Percentiles rank a stretch among this genome's conserved stretches.
Evolutionary conservation across 2,797 vertebrate species (phyloP).

Genomic region (Artibeus jamaicensis): DNA sequence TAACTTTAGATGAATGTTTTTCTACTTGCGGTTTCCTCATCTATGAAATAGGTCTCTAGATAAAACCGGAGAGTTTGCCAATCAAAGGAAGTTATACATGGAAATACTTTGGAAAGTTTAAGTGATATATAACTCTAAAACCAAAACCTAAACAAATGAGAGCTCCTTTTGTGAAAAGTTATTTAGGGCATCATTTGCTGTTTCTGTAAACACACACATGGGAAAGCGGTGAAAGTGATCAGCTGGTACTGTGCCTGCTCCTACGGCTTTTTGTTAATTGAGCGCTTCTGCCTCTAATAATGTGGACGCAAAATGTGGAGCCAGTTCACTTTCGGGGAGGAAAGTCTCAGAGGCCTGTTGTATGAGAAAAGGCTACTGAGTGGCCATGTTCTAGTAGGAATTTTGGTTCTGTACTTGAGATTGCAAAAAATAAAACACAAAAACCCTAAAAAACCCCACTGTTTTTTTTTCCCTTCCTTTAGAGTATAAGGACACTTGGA

Average conservation of each 20-base stretch:
- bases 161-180: background rate
- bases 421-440: background rate
- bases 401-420: background rate
- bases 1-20: background rate
- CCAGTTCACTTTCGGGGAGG: background rate
- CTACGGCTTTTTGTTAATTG: conserved; percentile 11
- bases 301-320: conserved; percentile 4
- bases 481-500: background rate
- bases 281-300: conserved; percentile 35
- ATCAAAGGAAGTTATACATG: background rate
- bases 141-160: background rate
- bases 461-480: conserved; percentile 29
- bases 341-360: background rate
- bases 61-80: background rate
- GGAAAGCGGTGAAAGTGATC: background rate
- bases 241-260: background rate
- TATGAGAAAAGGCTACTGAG: background rate
- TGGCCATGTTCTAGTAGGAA: background rate
- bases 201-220: background rate
- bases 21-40: background rate
- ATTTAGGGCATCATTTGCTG: background rate
- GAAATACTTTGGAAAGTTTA: background rate
- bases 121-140: background rate
- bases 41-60: background rate
- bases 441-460: background rate